phyloP scores from a whole-genome alignment of 2,888 invertebrate genomes.

The Drosophila meridionalis region DNA sequence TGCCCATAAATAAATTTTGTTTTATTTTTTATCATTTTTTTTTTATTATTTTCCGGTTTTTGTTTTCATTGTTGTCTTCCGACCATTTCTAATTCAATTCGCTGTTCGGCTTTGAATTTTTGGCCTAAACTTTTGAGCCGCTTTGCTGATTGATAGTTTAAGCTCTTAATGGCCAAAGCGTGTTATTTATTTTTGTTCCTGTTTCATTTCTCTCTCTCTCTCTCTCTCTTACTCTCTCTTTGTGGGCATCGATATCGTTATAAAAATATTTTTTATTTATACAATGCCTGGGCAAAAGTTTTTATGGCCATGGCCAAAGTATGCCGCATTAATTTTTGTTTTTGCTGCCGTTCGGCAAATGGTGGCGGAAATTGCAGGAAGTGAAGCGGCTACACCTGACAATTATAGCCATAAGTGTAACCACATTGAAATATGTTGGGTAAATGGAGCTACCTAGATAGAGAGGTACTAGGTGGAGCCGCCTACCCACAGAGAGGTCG shows the following conservation, averaged over 20 bases:
- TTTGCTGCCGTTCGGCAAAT: constrained; percentile 22
- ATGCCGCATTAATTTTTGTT: constrained; percentile 33
- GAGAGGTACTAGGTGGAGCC: background rate
- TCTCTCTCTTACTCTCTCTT: too few relatives aligned
- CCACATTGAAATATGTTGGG: constrained; percentile 4
- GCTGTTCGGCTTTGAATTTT: constrained; percentile 30
- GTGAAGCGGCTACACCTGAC: constrained; percentile 67
- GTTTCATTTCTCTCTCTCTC: constrained; percentile 2
- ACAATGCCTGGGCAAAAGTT: constrained; percentile 35
- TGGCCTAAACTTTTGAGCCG: constrained; percentile 35
- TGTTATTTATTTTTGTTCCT: constrained; percentile 25
- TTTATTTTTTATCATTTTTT: background rate
- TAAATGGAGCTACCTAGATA: background rate
- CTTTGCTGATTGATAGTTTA: constrained; percentile 62
- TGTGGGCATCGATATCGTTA: constrained; percentile 17
- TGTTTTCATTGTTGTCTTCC: constrained; percentile 9
- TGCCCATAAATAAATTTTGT: background rate
- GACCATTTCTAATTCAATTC: constrained; percentile 41
- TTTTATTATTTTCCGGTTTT: background rate
- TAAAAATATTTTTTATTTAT: constrained; percentile 35
- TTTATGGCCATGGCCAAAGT: constrained; percentile 51
- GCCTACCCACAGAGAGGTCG: background rate
- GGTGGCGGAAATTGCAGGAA: constrained; percentile 72
- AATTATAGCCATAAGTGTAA: constrained; percentile 67
- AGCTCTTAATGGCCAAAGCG: constrained; percentile 72